Percentiles rank a stretch among this genome's conserved stretches.
Evolutionary conservation across 1,140 invertebrate genomes (phyloP).

Genomic region (Cotesia vestalis): DNA sequence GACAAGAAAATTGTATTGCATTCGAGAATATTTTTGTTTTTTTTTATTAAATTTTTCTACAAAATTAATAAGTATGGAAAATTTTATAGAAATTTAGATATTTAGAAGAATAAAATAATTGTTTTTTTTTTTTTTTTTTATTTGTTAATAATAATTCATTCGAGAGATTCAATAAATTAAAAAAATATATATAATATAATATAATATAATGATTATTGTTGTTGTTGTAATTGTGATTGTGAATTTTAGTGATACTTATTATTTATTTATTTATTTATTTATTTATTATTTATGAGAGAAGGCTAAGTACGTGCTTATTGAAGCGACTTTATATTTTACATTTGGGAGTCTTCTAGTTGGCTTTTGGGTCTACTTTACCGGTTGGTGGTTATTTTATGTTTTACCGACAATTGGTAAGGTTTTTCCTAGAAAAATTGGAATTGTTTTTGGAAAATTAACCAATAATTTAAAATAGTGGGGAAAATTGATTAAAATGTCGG

Average conservation of each 20-base stretch:
- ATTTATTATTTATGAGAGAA: neutral
- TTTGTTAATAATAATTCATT: neutral
- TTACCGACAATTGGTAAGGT: neutral
- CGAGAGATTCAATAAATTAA: neutral
- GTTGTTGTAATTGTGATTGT: too few relatives aligned
- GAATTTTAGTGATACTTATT: neutral
- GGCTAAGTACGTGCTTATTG: neutral
- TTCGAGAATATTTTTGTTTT: too few relatives aligned
- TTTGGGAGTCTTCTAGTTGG: neutral
- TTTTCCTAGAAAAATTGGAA: too few relatives aligned
- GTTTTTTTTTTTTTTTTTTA: conserved; percentile 23
- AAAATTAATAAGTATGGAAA: too few relatives aligned
- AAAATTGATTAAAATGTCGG: too few relatives aligned
- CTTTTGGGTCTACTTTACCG: neutral
- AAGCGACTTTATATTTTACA: neutral
- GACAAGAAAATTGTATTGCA: too few relatives aligned
- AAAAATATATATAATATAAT: neutral
- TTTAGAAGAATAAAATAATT: too few relatives aligned
- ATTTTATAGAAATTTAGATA: too few relatives aligned
- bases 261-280: neutral
- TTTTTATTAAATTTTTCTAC: too few relatives aligned
- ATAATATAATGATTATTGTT: too few relatives aligned
- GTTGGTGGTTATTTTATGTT: neutral
- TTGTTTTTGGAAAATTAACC: too few relatives aligned
- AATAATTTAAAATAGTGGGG: too few relatives aligned